Percentiles rank a stretch among this genome's conserved stretches.
Evolutionary conservation across 2,797 vertebrate genomes (phyloP).

Genomic region (Onychomys leucogaster): DNA sequence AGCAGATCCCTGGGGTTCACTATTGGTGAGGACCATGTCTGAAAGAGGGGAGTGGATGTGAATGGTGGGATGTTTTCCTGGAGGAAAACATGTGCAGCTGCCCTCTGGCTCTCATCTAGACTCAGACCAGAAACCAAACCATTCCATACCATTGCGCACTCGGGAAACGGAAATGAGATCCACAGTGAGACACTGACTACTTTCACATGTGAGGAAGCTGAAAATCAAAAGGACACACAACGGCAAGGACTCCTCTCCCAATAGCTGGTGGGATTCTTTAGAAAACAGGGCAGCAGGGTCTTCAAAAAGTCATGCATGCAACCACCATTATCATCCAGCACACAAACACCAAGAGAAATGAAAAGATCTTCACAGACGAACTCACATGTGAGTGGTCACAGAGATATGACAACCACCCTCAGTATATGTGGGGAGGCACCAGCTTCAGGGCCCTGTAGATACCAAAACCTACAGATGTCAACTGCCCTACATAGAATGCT

Average conservation of each 20-base stretch:
- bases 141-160: neutral
- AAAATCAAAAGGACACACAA: neutral
- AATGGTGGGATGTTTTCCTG: too few relatives aligned
- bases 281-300: neutral
- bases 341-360: neutral
- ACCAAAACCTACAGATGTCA: neutral
- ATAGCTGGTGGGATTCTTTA: neutral
- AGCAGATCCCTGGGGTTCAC: neutral
- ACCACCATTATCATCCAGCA: neutral
- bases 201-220: neutral
- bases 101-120: neutral
- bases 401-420: neutral
- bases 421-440: neutral
- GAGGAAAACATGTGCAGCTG: neutral
- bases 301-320: constrained; percentile 16
- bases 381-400: neutral
- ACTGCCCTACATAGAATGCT: neutral
- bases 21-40: neutral
- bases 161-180: constrained; percentile 22
- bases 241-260: neutral
- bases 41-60: neutral
- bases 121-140: neutral
- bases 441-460: neutral
- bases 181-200: neutral
- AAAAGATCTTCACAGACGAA: constrained; percentile 41